phyloP scores from a whole-genome alignment of 2,888 invertebrate genomes.

The Sylvicola cinctus region DNA sequence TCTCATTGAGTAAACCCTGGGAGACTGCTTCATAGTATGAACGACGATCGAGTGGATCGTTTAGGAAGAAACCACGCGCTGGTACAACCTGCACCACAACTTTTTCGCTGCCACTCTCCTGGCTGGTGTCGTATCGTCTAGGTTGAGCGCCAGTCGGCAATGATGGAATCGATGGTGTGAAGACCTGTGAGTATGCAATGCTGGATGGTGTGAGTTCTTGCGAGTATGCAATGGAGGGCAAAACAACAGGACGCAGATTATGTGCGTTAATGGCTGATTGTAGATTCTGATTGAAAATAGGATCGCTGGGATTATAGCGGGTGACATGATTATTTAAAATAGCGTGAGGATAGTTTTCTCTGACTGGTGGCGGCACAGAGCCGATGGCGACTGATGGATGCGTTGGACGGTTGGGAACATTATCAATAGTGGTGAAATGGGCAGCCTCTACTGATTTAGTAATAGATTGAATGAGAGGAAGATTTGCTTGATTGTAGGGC shows the following conservation, averaged over 20 bases:
- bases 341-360: slow-evolving; percentile 1
- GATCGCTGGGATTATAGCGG: too few species aligned
- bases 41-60: slow-evolving; percentile 3
- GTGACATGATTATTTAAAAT: slow-evolving; percentile 2
- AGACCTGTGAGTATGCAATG: background rate
- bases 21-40: slow-evolving; percentile 4
- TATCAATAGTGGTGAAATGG: background rate
- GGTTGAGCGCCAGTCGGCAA: background rate
- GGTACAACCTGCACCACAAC: slow-evolving; percentile 3
- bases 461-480: too few species aligned
- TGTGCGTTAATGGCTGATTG: background rate
- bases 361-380: slow-evolving; percentile 1
- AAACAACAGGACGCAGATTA: background rate
- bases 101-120: slow-evolving; percentile 1
- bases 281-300: too few species aligned
- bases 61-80: slow-evolving; percentile 4
- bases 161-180: too few species aligned
- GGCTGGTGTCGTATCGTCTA: background rate
- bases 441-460: background rate
- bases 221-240: slow-evolving; percentile 4
- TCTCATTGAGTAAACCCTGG: slow-evolving; percentile 1
- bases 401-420: background rate
- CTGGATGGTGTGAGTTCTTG: too few species aligned
- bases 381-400: background rate
- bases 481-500: too few species aligned